Base-by-base conservation (phyloP, 2,113 vertebrate species). In the Lepidothrix coronata region DNA sequence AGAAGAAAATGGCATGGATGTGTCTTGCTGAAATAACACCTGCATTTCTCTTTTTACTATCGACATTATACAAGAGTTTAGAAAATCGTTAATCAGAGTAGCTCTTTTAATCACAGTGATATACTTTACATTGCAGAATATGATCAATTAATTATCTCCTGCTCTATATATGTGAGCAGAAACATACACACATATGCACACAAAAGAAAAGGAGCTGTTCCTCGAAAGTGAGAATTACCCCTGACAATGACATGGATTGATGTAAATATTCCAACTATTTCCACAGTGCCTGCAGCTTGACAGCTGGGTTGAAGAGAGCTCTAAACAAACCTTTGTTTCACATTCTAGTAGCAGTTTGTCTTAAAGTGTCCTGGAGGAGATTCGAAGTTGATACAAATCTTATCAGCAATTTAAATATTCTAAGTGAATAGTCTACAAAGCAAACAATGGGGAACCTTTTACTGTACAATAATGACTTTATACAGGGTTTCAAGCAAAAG, bases 281-380 rank as follows among this genome's bases (percentile, higher is more conserved):
- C 72, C 76, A 90, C 61, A 59, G 37, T 62, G 76, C 52, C 68
- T 83, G 67, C 33, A 86, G 35, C 51, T 79, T 92, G 61, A 67
- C 22, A 78, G 43, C 4, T 85, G 51, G 16, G 23, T 44, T 86
- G 48, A 91, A 88, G 35, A 74, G 55, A 94, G 48, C 27, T 83
- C 90, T 84, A 71, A 94, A 80, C 19, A 90, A 88, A 91, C 30
- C 67, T 79, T 73, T 88, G 63, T 48, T 97, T 94, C 28, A 7
- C 30, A 35, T 89, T 83, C 48, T 59, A 73, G 28, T 24, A 88
- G 58, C 2, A 8, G 17, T 21, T 85, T 54, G 18, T 85, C 88
- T 83, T 73, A 70, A 90, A 83, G 37, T 33, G 23, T 83, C 28
- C 46, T 80, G 43, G 35, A 78, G 54, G 74, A 90, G 54, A 90